These are phyloP conservation scores for Myotis vivesi DNA, from an alignment of 2,797 vertebrate species.

Conservation along the genomic window DNA sequence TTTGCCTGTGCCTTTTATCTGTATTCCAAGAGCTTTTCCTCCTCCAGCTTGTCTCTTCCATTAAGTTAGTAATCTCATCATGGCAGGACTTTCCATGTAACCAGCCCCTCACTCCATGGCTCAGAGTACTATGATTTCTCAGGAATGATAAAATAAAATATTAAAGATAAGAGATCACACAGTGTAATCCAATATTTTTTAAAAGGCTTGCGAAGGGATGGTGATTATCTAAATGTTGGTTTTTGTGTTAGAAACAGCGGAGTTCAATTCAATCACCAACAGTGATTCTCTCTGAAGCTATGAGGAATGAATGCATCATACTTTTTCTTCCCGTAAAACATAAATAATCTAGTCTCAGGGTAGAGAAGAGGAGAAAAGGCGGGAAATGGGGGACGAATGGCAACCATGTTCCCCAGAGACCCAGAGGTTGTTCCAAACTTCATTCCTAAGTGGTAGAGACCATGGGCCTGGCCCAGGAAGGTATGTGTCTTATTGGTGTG, in stretches of 20 bases:
- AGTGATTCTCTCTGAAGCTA: neutral
- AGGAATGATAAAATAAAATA: neutral
- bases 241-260: neutral
- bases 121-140: neutral
- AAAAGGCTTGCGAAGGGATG: neutral
- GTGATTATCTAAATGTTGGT: neutral
- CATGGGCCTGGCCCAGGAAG: neutral
- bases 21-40: neutral
- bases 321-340: slow-evolving; percentile 10
- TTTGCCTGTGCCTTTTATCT: neutral
- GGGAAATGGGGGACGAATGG: neutral
- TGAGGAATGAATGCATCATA: neutral
- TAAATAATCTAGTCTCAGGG: slow-evolving; percentile 6
- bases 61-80: neutral
- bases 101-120: neutral
- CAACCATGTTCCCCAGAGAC: neutral
- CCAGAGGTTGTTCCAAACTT: neutral
- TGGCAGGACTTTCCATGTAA: neutral
- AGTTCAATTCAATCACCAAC: neutral
- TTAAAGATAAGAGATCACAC: neutral
- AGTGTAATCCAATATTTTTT: neutral
- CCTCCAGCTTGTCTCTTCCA: neutral
- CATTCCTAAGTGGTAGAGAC: neutral
- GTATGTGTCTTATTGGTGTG: neutral
- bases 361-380: neutral